These are phyloP conservation scores for Drosophila chauvacae DNA, from an alignment of 1,140 invertebrate genomes.

Conservation along the genomic window DNA sequence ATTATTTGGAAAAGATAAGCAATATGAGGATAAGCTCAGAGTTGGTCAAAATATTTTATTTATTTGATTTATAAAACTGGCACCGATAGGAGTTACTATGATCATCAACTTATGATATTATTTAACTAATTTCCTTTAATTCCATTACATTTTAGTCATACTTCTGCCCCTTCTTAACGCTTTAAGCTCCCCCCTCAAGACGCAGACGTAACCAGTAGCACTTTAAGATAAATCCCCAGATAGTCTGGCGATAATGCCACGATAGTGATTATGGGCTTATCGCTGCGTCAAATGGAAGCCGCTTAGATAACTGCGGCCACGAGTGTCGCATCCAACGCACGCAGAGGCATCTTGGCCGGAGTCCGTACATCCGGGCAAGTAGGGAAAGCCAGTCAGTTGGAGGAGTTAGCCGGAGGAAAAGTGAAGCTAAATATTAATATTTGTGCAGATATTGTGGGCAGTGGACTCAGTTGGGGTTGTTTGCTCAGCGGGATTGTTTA, in stretches of 20 bases:
- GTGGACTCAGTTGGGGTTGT: neutral
- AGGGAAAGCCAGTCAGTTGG: conserved; percentile 22
- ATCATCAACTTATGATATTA: too few relatives aligned
- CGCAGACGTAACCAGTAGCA: conserved; percentile 46
- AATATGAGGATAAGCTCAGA: neutral
- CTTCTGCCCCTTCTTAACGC: too few relatives aligned
- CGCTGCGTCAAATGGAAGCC: conserved; percentile 70
- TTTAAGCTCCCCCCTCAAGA: neutral
- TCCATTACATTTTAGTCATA: neutral
- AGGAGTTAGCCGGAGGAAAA: conserved; percentile 22
- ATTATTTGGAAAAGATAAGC: neutral
- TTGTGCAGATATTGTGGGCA: conserved; percentile 39
- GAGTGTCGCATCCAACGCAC: conserved; percentile 63
- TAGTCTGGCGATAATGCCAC: conserved; percentile 44
- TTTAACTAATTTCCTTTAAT: too few relatives aligned
- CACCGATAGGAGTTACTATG: neutral
- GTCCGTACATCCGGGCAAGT: conserved; percentile 12
- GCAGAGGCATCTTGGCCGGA: conserved; percentile 9
- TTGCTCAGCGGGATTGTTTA: conserved; percentile 9
- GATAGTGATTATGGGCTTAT: conserved; percentile 58
- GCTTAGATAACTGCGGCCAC: conserved; percentile 64
- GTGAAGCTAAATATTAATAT: conserved; percentile 49
- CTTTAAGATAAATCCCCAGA: conserved; percentile 60
- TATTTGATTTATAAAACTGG: neutral
- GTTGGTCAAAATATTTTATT: neutral